A percentile compares a stretch with the other conserved stretches of the same genome.
These are phyloP conservation scores for Monoplex corrugatus DNA, from an alignment of 2,888 invertebrate species.

Conservation along the genomic window DNA sequence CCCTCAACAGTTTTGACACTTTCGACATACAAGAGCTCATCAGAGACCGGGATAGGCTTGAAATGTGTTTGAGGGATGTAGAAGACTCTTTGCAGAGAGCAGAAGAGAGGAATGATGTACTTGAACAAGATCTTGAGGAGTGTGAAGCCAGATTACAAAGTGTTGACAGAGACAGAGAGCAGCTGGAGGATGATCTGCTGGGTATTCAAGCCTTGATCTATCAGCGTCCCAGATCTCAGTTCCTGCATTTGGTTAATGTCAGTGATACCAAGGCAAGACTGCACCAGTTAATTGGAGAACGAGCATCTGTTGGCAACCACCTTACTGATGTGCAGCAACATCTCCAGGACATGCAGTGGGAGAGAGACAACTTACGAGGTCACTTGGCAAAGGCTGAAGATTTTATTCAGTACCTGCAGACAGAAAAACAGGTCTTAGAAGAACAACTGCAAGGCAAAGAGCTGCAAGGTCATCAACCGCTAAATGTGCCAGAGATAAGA, in stretches of 20 bases:
- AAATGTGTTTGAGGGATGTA: constrained; percentile 40
- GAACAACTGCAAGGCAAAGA: constrained; percentile 24
- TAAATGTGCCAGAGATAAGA: background rate
- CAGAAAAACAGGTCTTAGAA: constrained; percentile 43
- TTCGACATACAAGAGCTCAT: constrained; percentile 38
- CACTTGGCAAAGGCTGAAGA: constrained; percentile 41
- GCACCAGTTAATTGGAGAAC: constrained; percentile 36
- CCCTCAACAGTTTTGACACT: background rate
- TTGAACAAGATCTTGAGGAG: constrained; percentile 55
- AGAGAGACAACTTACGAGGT: constrained; percentile 38
- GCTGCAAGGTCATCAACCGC: background rate
- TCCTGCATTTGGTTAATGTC: constrained; percentile 26
- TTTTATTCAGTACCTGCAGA: constrained; percentile 29
- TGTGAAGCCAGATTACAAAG: constrained; percentile 41
- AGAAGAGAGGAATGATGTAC: constrained; percentile 56
- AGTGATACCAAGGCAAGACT: constrained; percentile 36
- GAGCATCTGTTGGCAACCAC: constrained; percentile 18
- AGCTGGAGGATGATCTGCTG: constrained; percentile 56
- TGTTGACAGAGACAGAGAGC: constrained; percentile 56
- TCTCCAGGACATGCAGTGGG: constrained; percentile 40
- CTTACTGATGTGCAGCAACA: constrained; percentile 31
- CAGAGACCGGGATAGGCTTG: constrained; percentile 44
- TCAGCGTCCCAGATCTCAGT: constrained; percentile 36
- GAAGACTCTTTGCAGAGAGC: constrained; percentile 54
- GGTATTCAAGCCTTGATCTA: constrained; percentile 43